Conservation (phyloP, 2,113 vertebrate genomes). For the Protobothrops flavoviridis region DNA sequence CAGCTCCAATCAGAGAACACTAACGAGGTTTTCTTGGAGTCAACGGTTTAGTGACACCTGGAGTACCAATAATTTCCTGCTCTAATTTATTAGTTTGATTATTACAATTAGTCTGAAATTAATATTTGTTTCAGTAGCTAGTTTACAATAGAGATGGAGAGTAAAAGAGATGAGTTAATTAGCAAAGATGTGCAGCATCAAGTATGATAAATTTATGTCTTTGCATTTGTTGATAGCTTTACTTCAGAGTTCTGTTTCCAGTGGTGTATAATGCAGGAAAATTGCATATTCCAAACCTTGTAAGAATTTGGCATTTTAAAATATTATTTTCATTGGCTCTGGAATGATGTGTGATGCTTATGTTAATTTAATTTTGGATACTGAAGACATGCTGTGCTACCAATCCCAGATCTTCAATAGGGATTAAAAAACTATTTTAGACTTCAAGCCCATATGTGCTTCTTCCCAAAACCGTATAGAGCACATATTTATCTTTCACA, state of each 20-base stretch:
- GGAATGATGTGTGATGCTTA: not conserved
- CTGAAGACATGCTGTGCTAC: not conserved
- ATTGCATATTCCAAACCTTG: not conserved
- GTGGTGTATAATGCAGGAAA: constrained; percentile 15
- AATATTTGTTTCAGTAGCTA: not conserved
- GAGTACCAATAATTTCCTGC: not conserved
- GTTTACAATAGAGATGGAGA: not conserved
- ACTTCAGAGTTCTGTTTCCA: constrained; percentile 24
- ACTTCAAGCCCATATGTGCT: not conserved
- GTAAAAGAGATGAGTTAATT: constrained; percentile 15
- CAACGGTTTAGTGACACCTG: not conserved
- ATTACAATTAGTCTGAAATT: not conserved
- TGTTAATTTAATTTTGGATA: not conserved
- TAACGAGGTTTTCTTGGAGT: not conserved
- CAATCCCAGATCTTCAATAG: not conserved
- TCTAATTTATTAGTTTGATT: not conserved
- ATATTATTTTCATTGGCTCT: not conserved
- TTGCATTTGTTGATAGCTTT: constrained; percentile 6
- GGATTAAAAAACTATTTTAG: not conserved
- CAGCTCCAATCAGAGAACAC: not conserved
- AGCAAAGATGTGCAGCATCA: constrained; percentile 38
- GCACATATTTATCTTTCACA: not conserved
- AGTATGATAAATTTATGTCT: constrained; percentile 35
- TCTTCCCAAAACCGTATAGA: not conserved
- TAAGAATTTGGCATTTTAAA: not conserved